Evolutionary conservation across 2,797 vertebrate species (phyloP).

Genomic region (Propithecus deckenii): DNA sequence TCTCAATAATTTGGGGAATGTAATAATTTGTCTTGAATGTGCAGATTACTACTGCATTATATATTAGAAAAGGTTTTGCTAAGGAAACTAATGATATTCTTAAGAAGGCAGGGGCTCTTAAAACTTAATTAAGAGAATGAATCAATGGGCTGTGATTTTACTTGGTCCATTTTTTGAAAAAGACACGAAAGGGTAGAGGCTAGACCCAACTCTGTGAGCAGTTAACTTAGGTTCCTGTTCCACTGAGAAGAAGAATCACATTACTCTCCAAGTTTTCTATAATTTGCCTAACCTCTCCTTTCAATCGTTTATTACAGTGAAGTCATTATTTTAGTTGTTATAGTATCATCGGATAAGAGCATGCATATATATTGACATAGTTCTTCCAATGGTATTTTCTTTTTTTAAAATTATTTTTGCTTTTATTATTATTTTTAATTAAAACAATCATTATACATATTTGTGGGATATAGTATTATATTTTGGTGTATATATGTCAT

Average conservation of each 20-base stretch:
- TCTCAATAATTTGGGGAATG: conserved; percentile 12
- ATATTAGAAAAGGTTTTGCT: not conserved
- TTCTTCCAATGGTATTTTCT: not conserved
- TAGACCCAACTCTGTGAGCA: not conserved
- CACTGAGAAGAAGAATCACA: not conserved
- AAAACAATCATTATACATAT: no score
- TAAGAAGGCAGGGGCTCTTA: not conserved
- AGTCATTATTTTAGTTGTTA: not conserved
- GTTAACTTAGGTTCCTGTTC: not conserved
- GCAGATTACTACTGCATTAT: not conserved
- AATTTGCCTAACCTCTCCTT: not conserved
- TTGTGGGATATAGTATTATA: no score
- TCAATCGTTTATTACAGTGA: not conserved
- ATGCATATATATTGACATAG: not conserved
- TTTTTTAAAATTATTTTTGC: not conserved
- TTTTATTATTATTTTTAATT: no score
- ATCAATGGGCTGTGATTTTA: not conserved
- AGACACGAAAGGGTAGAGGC: not conserved
- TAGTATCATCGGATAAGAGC: not conserved
- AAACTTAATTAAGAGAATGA: not conserved
- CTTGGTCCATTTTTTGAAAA: not conserved
- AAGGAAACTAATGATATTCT: not conserved
- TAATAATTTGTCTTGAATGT: not conserved
- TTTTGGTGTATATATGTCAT: no score
- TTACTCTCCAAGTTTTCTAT: not conserved